These are phyloP conservation scores for Astur gentilis DNA, from an alignment of 2,113 vertebrate genomes.

Conservation along the genomic window DNA sequence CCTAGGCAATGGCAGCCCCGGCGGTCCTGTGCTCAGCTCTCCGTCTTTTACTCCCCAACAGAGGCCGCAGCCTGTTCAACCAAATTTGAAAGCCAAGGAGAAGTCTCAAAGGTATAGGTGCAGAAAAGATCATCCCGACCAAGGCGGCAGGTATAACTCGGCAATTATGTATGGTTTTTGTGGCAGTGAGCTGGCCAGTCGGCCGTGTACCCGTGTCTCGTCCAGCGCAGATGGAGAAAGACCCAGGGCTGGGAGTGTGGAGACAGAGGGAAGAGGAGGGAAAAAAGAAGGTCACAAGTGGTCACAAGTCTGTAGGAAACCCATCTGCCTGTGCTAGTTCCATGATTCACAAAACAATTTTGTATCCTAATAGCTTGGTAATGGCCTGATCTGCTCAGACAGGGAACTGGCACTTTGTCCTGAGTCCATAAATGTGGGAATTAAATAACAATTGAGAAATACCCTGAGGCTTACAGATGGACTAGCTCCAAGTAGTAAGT, in stretches of 20 bases:
- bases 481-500: background rate
- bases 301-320: background rate
- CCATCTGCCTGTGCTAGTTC: rapidly evolving
- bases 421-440: background rate
- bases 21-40: too few relatives aligned
- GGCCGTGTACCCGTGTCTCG: background rate
- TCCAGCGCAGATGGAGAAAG: background rate
- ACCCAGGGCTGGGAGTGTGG: rapidly evolving
- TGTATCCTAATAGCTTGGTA: background rate
- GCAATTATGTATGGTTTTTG: background rate
- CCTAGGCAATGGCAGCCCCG: too few relatives aligned
- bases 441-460: background rate
- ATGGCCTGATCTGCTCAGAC: background rate
- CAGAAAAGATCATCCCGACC: background rate
- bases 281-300: background rate
- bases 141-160: background rate
- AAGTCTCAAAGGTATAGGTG: background rate
- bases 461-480: background rate
- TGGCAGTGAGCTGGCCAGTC: background rate
- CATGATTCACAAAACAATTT: background rate
- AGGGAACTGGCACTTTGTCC: background rate
- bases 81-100: background rate
- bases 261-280: background rate
- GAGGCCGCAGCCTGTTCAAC: background rate
- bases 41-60: rapidly evolving